Base-by-base conservation (phyloP, 2,113 vertebrate genomes). In the Anhinga rufa region DNA sequence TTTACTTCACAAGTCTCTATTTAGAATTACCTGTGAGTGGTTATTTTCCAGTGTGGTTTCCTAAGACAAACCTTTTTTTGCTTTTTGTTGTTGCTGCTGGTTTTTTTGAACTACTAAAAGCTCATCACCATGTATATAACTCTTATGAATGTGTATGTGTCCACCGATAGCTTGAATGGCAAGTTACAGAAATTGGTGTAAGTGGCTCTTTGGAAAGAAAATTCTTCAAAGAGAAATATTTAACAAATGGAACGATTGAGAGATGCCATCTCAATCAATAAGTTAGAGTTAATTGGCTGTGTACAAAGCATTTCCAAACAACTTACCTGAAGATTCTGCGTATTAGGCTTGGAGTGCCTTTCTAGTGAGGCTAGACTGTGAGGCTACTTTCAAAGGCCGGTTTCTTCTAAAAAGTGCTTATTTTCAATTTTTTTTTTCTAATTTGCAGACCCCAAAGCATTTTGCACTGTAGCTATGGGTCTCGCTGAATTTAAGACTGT, bases 21-120 rank as follows among this genome's bases (percentile, higher is more conserved):
- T 94, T 95, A 92, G 78, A 88, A 42, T 86, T 95, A 97, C 95
- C 87, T 96, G 78, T 52, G 70, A 91, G 60, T 91, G 62, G 55
- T 94, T 96, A 88, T 97, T 97, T 97, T 97, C 92, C 95, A 96
- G 66, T 93, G 91, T 1, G 96, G 95, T 96, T 97, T 94, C 87
- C 81, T 70, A 82, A 91, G 58, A 68, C 69, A 79, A 88, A 69
- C 26, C 46, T 84, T 76, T 70, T 88, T 65, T 68, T 65, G 4
- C 26, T 57, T 65, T 65, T 62, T 96, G 7, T 90, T 81, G 36
- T 60, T 52, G 19, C n/a, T 65, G 38, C 44, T 66, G 38, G 6
- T 57, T 71, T 46, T 71, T 79, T 69, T 84, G 3, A 89, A 82
- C 74, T 89, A 34, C 68, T 66, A 36, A 94, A 91, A 90, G 54